Conservation (phyloP, 2,888 invertebrate species). For the Trileptium ribeirensis region DNA sequence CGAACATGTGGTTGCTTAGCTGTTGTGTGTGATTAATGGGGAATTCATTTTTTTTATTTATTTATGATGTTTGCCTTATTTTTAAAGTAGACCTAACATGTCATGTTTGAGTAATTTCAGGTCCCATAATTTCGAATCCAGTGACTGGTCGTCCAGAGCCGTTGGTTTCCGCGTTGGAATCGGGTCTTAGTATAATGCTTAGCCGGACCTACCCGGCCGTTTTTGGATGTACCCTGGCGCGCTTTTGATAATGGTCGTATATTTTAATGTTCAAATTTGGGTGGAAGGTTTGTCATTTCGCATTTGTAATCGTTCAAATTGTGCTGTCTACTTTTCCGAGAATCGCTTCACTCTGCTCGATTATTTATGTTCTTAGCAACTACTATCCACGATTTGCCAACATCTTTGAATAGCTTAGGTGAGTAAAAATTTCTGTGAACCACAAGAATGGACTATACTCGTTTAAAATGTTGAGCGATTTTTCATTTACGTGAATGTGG, state of each 20-base stretch:
- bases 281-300: slow-evolving; percentile 50
- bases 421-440: slow-evolving; percentile 42
- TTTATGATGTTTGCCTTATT: too few relatives aligned
- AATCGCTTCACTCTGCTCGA: slow-evolving; percentile 62
- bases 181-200: slow-evolving; percentile 27
- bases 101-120: too few relatives aligned
- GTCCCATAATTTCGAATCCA: slow-evolving; percentile 61
- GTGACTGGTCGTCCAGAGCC: slow-evolving; percentile 65
- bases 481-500: too few relatives aligned
- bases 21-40: too few relatives aligned
- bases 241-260: slow-evolving; percentile 64
- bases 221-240: slow-evolving; percentile 62
- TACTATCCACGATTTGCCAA: slow-evolving; percentile 65
- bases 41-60: too few relatives aligned
- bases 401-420: slow-evolving; percentile 66
- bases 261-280: slow-evolving; percentile 65
- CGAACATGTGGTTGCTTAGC: neutral
- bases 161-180: slow-evolving; percentile 61
- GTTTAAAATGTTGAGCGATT: too few relatives aligned
- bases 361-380: slow-evolving; percentile 64
- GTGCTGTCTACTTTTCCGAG: slow-evolving; percentile 61
- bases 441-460: too few relatives aligned
- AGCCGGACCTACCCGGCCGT: slow-evolving; percentile 66
- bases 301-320: neutral
- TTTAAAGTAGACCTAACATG: too few relatives aligned